Percentiles rank a stretch among this genome's conserved stretches.
phyloP scores from a whole-genome alignment of 2,888 invertebrate genomes.

The Epirrhoe tristata region DNA sequence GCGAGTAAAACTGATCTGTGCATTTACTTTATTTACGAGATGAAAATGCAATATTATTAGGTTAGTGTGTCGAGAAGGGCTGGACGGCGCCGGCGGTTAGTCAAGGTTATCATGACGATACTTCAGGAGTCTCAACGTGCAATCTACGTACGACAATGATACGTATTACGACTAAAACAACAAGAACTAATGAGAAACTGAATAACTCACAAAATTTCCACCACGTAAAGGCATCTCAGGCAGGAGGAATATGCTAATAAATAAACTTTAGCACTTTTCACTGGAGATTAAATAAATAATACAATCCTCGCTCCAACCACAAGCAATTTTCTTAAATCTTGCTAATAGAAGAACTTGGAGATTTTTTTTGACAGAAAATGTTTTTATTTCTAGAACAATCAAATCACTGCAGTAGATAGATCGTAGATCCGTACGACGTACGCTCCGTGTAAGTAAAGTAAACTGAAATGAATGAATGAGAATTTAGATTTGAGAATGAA shows the following conservation, averaged over 20 bases:
- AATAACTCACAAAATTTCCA: slow-evolving; percentile 74
- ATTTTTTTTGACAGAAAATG: not conserved
- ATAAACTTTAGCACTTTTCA: slow-evolving; percentile 22
- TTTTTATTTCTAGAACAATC: not conserved
- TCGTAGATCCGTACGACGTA: no score
- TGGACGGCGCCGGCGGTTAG: slow-evolving; percentile 36
- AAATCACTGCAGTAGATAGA: not conserved
- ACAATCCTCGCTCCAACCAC: not conserved
- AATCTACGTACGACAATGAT: slow-evolving; percentile 43
- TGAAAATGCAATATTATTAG: slow-evolving; percentile 49
- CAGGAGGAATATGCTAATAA: slow-evolving; percentile 47
- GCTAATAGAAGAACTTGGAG: no score
- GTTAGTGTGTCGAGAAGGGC: slow-evolving; percentile 56
- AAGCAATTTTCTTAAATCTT: not conserved
- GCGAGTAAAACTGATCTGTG: slow-evolving; percentile 71
- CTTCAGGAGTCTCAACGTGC: slow-evolving; percentile 53
- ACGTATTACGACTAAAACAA: slow-evolving; percentile 42
- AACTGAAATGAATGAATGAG: no score
- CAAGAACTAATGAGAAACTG: slow-evolving; percentile 49
- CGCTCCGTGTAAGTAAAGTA: no score
- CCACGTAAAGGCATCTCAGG: slow-evolving; percentile 79
- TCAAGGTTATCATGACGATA: slow-evolving; percentile 51
- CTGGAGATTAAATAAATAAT: not conserved
- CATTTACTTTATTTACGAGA: slow-evolving; percentile 53
- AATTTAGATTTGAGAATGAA: no score